phyloP scores from a whole-genome alignment of 2,888 invertebrate genomes.

The Pachycephus smyrnensis region DNA sequence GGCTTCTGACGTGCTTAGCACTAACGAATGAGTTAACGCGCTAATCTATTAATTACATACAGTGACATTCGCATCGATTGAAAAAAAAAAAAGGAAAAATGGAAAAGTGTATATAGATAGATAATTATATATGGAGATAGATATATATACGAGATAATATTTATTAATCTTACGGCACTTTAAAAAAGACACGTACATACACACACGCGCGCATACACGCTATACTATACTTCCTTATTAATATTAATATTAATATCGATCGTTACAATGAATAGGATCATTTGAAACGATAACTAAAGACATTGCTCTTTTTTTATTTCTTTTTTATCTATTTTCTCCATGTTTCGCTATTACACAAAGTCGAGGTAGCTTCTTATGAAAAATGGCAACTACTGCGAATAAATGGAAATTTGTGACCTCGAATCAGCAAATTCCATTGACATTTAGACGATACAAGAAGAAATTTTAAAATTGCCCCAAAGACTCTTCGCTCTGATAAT shows the following conservation, averaged over 20 bases:
- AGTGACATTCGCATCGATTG: conserved; percentile 35
- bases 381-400: no score
- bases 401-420: no score
- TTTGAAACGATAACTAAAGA: background rate
- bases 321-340: background rate
- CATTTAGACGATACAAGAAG: background rate
- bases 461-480: background rate
- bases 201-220: background rate
- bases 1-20: background rate
- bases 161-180: conserved; percentile 2
- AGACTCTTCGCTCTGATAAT: background rate
- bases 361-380: background rate
- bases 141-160: conserved; percentile 1
- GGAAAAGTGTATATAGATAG: conserved; percentile 46
- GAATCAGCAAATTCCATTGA: background rate
- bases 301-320: background rate
- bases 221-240: background rate
- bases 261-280: background rate
- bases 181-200: background rate
- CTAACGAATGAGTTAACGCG: background rate
- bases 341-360: background rate
- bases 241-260: background rate
- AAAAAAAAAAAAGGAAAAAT: background rate
- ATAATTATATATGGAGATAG: conserved; percentile 30
- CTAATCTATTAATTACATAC: conserved; percentile 14